Evolutionary conservation across 2,113 vertebrate genomes (phyloP), one percentile per base, ranked within the genome.

Genomic region (Gasterosteus nipponicus): DNA sequence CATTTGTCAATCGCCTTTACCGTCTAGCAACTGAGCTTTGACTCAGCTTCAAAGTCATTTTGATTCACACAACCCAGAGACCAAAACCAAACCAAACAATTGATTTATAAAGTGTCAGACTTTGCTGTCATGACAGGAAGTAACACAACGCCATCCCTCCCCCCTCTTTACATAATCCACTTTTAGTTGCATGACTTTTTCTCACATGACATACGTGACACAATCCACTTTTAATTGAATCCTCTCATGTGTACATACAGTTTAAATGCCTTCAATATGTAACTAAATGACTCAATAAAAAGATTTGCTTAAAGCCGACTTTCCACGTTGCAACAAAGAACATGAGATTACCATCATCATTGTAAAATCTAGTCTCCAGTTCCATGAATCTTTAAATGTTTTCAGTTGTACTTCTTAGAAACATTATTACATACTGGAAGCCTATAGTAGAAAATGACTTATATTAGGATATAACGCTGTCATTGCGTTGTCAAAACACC

Each of bases 41-140:
- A 80, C 80, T 78, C 12, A 53, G 61, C 73, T 80, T 87, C 75
- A 88, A 87, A 89, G 87, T 59, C 2, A 16, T 74, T 85, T 85
- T 77, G 85, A 84, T 86, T 69, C 79, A 77, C 83, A 84, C 42
- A 42, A 26, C 49, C 64, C 53, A 51, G 39, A 61, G 71, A 26
- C 22, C 22, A 26, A 26, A 26, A 26, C 22, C 22, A 26, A 26
- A 26, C 22, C 35, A 79, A 87, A 82, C 69, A 72, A 56, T 39
- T 54, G 54, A 51, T 82, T 65, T 67, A 44, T 77, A 80, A 84
- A 15, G 73, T 72, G 54, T 76, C 67, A 82, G 73, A 81, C 64
- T 7, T 38, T 35, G 60, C 31, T 75, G 73, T n/a, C 65, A 63
- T 54, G 72, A 70, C 66, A 73, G 61, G 42, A 88, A 73, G 74